Conservation (phyloP, 2,888 invertebrate species). For the Diadegma fenestrale region DNA sequence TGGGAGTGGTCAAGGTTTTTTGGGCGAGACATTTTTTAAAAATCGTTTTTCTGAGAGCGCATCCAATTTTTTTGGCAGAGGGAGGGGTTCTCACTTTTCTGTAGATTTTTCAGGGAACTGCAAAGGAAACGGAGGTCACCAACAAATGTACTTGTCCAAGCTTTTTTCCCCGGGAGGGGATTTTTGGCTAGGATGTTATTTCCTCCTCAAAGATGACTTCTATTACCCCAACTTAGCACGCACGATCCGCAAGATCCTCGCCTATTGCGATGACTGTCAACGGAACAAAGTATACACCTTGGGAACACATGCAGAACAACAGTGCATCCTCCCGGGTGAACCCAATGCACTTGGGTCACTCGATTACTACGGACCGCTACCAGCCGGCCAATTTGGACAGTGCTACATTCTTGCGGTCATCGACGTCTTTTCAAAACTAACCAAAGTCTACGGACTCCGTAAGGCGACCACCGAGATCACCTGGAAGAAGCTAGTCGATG, state of each 20-base stretch:
- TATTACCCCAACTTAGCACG: conserved; percentile 16
- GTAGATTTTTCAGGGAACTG: no score
- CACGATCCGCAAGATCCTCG: neutral
- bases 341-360: conserved; percentile 56
- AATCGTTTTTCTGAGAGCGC: no score
- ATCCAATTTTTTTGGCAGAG: no score
- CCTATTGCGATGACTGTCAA: conserved; percentile 59
- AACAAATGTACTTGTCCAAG: no score
- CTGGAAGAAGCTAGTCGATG: neutral
- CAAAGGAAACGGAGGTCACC: no score
- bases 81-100: no score
- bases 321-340: conserved; percentile 20
- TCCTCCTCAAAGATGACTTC: conserved; percentile 45
- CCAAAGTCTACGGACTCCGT: conserved; percentile 58
- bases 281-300: conserved; percentile 49
- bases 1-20: no score
- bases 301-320: conserved; percentile 5
- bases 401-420: conserved; percentile 59
- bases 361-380: no score
- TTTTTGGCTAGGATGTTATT: no score
- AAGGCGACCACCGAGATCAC: conserved; percentile 43
- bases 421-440: conserved; percentile 69
- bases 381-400: conserved; percentile 20
- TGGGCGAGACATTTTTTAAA: no score
- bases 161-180: no score